Evolutionary conservation across 2,888 invertebrate species (phyloP).

Genomic region (Alsophila aescularia): DNA sequence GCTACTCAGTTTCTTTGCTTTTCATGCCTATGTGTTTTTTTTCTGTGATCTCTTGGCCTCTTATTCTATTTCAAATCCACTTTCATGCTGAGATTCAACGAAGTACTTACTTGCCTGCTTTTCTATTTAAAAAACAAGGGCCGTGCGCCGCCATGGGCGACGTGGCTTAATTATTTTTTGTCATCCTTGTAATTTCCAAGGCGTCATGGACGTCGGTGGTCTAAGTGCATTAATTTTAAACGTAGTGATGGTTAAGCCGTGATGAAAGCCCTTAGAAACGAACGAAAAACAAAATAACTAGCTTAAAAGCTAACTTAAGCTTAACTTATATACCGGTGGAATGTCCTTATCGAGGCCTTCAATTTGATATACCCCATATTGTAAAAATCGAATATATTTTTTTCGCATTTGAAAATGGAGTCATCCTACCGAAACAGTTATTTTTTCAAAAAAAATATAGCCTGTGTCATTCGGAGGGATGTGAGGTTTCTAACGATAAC

Average conservation of each 20-base stretch:
- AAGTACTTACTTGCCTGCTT: constrained; percentile 1
- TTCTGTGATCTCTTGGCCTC: not conserved
- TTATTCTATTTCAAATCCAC: not conserved
- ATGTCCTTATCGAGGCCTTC: no score
- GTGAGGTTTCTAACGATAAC: no score
- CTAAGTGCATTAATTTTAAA: constrained; percentile 1
- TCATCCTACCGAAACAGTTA: no score
- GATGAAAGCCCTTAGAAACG: not conserved
- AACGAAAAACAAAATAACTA: not conserved
- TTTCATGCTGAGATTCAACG: not conserved
- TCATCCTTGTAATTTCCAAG: constrained; percentile 18
- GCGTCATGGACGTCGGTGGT: constrained; percentile 20
- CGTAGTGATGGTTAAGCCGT: not conserved
- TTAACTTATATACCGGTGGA: no score
- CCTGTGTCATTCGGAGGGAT: no score
- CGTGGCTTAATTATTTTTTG: constrained; percentile 24
- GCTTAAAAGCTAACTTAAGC: no score
- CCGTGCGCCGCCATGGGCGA: constrained; percentile 10
- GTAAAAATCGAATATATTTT: no score
- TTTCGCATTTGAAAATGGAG: no score
- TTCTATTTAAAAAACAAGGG: constrained; percentile 7
- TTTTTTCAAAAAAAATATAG: no score
- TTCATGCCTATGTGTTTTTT: not conserved
- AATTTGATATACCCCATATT: no score
- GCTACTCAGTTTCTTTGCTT: not conserved